A percentile compares a stretch with the other conserved stretches of the same genome.
These are phyloP conservation scores for Clitarchus hookeri DNA, from an alignment of 2,888 invertebrate genomes.

Conservation along the genomic window DNA sequence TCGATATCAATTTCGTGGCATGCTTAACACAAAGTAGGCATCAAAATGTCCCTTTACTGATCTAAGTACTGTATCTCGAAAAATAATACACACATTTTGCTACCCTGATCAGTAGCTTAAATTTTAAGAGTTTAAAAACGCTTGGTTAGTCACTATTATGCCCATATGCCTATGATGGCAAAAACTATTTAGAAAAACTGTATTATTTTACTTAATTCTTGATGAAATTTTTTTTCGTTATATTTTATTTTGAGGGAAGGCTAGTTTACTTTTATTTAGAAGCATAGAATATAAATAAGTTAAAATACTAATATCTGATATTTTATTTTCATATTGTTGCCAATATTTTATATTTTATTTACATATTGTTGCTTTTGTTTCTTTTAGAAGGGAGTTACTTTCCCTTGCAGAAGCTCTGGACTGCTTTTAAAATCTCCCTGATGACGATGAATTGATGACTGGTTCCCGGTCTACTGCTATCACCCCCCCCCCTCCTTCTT, in stretches of 20 bases:
- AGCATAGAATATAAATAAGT: background rate
- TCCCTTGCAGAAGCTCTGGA: background rate
- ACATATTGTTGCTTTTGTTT: background rate
- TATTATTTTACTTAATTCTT: background rate
- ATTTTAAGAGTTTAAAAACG: background rate
- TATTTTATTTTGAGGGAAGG: no score
- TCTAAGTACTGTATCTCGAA: background rate
- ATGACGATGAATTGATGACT: background rate
- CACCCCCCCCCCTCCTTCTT: background rate
- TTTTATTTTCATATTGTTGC: background rate
- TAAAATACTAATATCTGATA: background rate
- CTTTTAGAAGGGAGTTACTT: background rate
- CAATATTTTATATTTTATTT: background rate
- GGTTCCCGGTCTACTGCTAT: background rate
- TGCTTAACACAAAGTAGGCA: background rate
- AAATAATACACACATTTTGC: no score
- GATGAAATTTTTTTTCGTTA: background rate
- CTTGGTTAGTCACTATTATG: background rate
- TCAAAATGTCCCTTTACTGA: background rate
- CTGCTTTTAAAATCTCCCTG: background rate
- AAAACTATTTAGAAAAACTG: background rate
- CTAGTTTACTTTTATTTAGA: background rate
- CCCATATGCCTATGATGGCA: background rate
- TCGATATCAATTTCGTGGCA: background rate
- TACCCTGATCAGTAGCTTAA: background rate